A percentile compares a stretch with the other conserved stretches of the same genome.
These are phyloP conservation scores for Puma concolor DNA, from an alignment of 2,113 vertebrate genomes.

Conservation along the genomic window DNA sequence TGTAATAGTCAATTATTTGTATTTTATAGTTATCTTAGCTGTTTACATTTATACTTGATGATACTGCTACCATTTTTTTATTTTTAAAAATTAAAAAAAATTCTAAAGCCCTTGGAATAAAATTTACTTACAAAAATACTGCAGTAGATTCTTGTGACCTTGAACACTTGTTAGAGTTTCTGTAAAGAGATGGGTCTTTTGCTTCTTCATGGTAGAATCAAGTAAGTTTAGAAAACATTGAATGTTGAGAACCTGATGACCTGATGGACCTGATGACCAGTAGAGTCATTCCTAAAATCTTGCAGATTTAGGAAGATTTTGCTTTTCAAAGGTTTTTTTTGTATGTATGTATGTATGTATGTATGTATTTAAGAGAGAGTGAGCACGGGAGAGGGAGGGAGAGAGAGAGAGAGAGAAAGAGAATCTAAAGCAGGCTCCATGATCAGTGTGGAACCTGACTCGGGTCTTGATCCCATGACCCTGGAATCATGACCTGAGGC, in stretches of 20 bases:
- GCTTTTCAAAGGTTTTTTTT: background rate
- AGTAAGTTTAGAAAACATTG: background rate
- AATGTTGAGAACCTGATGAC: background rate
- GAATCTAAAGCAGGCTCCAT: background rate
- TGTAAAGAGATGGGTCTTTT: background rate
- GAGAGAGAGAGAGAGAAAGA: too few species aligned
- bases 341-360: too few species aligned
- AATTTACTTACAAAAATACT: background rate
- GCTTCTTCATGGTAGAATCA: background rate
- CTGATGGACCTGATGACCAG: background rate
- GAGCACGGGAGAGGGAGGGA: background rate
- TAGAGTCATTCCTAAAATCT: background rate
- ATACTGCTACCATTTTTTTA: background rate
- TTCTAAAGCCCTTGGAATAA: background rate
- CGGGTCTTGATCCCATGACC: background rate
- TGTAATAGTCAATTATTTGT: background rate
- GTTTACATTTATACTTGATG: constrained; percentile 35
- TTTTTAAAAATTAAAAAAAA: background rate
- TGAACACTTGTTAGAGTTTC: background rate
- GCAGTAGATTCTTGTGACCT: background rate
- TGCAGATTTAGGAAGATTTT: background rate
- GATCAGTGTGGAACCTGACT: background rate
- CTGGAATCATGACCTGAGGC: background rate
- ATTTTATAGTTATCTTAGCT: background rate
- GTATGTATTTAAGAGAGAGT: background rate